A percentile compares a stretch with the other conserved stretches of the same genome.
These are phyloP conservation scores for Spilarctia lutea DNA, from an alignment of 2,888 invertebrate species.

Conservation along the genomic window DNA sequence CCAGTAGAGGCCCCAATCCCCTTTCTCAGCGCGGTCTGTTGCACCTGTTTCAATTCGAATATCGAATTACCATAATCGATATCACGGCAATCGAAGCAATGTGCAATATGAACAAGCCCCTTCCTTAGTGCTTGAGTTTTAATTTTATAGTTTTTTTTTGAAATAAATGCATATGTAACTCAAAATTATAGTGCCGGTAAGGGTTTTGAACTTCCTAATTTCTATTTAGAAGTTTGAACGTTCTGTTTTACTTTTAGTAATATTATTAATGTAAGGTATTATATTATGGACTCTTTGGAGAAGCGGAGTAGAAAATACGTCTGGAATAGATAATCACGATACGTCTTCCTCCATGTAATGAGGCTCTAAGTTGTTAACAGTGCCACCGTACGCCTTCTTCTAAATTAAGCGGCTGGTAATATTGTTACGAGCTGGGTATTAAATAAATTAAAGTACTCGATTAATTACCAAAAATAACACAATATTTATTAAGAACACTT, in stretches of 20 bases:
- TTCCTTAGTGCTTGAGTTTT: slow-evolving; percentile 14
- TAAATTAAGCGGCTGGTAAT: too few relatives aligned
- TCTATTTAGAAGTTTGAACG: neutral
- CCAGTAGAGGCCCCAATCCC: slow-evolving; percentile 21
- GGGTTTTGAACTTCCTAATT: slow-evolving; percentile 16
- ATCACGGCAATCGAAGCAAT: slow-evolving; percentile 44
- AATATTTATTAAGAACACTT: too few relatives aligned
- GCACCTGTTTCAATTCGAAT: slow-evolving; percentile 45
- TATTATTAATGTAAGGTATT: neutral
- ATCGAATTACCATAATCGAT: slow-evolving; percentile 62
- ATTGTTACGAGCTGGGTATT: too few relatives aligned
- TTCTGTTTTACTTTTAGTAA: neutral
- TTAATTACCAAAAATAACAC: too few relatives aligned
- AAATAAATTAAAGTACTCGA: too few relatives aligned
- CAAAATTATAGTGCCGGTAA: slow-evolving; percentile 1
- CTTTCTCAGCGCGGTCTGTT: slow-evolving; percentile 30
- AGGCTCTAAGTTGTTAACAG: neutral
- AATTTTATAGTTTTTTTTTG: slow-evolving; percentile 2
- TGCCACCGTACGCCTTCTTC: neutral
- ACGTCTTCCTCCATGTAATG: neutral
- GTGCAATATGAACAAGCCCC: slow-evolving; percentile 55
- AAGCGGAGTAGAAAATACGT: neutral
- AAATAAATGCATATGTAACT: neutral
- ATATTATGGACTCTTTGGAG: neutral
- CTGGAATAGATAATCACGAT: neutral